Conservation (phyloP, 2,113 vertebrate genomes). For the Formicarius rufipectus region DNA sequence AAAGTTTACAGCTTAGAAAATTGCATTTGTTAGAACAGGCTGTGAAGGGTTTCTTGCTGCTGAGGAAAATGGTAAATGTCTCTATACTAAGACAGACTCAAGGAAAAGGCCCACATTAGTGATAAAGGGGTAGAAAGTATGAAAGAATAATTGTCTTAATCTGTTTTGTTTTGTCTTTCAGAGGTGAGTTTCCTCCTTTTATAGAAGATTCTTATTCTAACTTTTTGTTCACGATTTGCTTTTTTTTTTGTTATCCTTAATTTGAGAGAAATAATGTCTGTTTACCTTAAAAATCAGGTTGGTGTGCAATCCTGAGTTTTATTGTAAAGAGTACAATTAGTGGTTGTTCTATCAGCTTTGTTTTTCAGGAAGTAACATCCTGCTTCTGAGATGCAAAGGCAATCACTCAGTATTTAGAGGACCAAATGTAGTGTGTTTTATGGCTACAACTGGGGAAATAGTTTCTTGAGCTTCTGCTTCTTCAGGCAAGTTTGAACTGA, state of each 20-base stretch:
- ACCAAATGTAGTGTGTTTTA: background rate
- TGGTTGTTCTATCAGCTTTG: background rate
- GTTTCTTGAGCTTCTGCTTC: background rate
- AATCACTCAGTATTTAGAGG: background rate
- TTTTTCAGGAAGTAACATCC: background rate
- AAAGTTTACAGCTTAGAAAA: background rate
- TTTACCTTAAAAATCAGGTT: background rate
- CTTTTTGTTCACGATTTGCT: background rate
- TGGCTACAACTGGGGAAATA: background rate
- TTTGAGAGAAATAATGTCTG: background rate
- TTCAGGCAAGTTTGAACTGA: background rate
- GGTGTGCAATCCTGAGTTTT: background rate
- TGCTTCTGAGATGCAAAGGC: background rate
- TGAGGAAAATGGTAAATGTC: background rate
- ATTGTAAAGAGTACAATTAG: background rate
- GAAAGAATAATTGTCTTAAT: background rate
- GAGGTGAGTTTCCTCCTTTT: background rate
- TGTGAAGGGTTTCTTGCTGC: background rate
- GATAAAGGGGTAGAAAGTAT: background rate
- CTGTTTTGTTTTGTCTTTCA: background rate
- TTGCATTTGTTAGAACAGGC: background rate
- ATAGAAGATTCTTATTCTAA: background rate
- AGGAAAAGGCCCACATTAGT: background rate
- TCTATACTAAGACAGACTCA: background rate
- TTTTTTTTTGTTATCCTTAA: background rate